Conservation (phyloP, 2,113 vertebrate species). For the Leptocoma aspasia region DNA sequence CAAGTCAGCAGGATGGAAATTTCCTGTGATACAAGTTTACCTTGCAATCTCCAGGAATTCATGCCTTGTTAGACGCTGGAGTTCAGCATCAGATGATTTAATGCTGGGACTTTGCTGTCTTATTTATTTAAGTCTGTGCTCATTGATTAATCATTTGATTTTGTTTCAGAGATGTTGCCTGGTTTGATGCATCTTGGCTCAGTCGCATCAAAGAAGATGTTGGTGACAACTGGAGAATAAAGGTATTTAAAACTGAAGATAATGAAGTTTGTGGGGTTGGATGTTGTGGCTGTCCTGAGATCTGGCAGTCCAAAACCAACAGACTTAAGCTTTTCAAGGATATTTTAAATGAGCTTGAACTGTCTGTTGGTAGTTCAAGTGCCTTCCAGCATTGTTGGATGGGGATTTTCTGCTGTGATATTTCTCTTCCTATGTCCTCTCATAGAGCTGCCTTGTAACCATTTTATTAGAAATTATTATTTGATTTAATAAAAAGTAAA, state of each 20-base stretch:
- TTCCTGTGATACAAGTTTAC: neutral
- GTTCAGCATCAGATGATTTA: neutral
- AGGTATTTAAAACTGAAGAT: slow-evolving; percentile 75
- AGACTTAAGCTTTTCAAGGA: neutral
- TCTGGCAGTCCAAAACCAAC: neutral
- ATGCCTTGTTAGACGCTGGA: neutral
- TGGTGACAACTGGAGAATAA: slow-evolving; percentile 93
- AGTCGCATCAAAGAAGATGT: slow-evolving; percentile 91
- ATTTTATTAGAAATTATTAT: neutral
- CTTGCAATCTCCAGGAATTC: neutral
- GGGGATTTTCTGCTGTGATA: neutral
- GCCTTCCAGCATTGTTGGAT: neutral
- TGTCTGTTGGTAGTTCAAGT: neutral
- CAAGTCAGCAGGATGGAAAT: neutral
- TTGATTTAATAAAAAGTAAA: neutral
- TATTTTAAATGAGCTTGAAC: neutral
- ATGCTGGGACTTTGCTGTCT: neutral
- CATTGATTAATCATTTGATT: neutral
- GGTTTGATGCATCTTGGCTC: slow-evolving; percentile 90
- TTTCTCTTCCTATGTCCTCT: neutral
- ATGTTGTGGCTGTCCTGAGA: neutral
- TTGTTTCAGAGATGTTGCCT: slow-evolving; percentile 84
- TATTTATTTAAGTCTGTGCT: neutral
- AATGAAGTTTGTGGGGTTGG: neutral
- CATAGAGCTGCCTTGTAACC: neutral